Evolutionary conservation across 1,140 invertebrate genomes (phyloP), one percentile per base, ranked within the genome.

Genomic region (Pogonomyrmex californicus): DNA sequence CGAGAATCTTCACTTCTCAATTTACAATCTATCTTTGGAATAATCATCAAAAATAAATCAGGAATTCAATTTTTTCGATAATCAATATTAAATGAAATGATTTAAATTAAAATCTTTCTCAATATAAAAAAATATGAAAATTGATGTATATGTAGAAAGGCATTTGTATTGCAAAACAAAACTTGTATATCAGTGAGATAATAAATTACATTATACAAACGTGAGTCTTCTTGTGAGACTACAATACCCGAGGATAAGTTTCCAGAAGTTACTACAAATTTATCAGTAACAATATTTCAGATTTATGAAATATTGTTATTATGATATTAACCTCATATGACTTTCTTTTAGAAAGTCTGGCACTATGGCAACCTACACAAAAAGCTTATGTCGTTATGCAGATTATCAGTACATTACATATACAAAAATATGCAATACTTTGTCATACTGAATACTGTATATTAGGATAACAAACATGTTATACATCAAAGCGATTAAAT

Each of bases 1-100:
- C 0, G 88, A 85, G 76, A 91, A 86, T 85, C 85, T 47, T 91
- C 33, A 70, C 36, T 91, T 62, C 70, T n/a, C n/a, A n/a, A n/a
- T n/a, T n/a, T n/a, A n/a, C n/a, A n/a, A 71, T 54, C 75, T 36
- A 41, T 63, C 36, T 23, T 47, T 60, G 4, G 23, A 63, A 63
- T 0, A 36, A 12, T 44, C 2, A 30, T n/a, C 7, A 2, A 41
- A 41, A 23, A 41, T 66, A 23, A 78, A 78, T 78, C 1, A 17
- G 10, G 0, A 23, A 65, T 41, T 47, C 1, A 65, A 78, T 75
- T 56, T 17, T 56, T 58, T 77, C 33, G 38, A 17, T 0, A 65
- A 23, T 77, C 70, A 88, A 33, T 68, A 14, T 54, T 62, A 87
- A 60, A 0, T 85, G 14, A 85, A 87, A 78, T 30, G 30, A 54